A percentile compares a stretch with the other conserved stretches of the same genome.
Conservation (phyloP, 2,888 invertebrate species). For the Erpobdella octoculata region DNA sequence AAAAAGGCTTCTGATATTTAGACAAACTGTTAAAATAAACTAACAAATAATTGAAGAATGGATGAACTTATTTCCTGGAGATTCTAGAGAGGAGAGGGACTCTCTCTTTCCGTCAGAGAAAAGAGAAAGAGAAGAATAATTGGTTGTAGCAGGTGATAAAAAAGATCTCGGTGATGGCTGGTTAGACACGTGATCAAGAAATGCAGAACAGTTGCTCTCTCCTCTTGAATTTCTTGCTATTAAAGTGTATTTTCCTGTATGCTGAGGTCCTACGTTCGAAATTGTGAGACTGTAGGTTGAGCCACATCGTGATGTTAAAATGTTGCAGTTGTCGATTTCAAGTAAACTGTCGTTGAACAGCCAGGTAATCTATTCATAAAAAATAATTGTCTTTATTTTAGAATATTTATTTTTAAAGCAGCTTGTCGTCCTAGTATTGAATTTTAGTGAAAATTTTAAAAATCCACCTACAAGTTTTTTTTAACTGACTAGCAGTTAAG, state of each 20-base stretch:
- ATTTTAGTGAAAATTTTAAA: too few species aligned
- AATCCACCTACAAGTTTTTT: too few species aligned
- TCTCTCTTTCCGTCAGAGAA: background rate
- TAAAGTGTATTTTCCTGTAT: constrained; percentile 19
- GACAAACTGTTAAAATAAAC: too few species aligned
- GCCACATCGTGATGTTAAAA: background rate
- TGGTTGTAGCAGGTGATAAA: constrained; percentile 12
- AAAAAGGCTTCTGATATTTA: background rate
- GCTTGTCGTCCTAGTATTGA: too few species aligned
- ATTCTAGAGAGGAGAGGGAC: constrained; percentile 1
- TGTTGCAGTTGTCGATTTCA: constrained; percentile 2
- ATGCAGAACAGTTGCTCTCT: background rate
- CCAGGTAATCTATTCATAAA: constrained; percentile 2
- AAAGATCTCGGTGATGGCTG: constrained; percentile 8
- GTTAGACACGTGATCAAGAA: constrained; percentile 16
- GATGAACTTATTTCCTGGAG: background rate
- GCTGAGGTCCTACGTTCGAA: constrained; percentile 8
- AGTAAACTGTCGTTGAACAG: background rate
- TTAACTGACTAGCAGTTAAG: too few species aligned
- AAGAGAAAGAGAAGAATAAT: background rate
- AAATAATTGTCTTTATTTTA: too few species aligned
- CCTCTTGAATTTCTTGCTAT: constrained; percentile 18
- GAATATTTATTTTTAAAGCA: too few species aligned
- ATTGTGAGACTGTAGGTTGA: background rate
- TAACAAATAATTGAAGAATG: too few species aligned